Evolutionary conservation across 1,140 invertebrate species (phyloP).

Genomic region (Schlechtendalia chinensis): DNA sequence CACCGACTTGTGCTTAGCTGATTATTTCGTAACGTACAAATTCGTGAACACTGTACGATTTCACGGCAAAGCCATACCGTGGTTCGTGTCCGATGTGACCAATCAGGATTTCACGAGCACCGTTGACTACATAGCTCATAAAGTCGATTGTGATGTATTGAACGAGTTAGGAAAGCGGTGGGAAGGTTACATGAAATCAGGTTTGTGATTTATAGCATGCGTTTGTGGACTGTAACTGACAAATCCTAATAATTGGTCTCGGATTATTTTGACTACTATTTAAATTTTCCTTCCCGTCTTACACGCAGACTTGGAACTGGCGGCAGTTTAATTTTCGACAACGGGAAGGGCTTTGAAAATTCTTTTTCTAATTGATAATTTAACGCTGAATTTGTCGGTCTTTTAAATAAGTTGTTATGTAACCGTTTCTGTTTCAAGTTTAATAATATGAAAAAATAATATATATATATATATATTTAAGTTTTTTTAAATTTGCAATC

Average conservation of each 20-base stretch:
- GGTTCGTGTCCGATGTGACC: slow-evolving; percentile 94
- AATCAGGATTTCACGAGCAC: slow-evolving; percentile 74
- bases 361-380: too few species aligned
- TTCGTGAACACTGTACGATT: slow-evolving; percentile 74
- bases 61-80: slow-evolving; percentile 87
- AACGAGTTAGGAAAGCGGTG: slow-evolving; percentile 61
- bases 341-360: too few species aligned
- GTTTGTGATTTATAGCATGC: slow-evolving; percentile 21
- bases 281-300: too few species aligned
- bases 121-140: slow-evolving; percentile 58
- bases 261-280: too few species aligned
- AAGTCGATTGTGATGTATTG: slow-evolving; percentile 56
- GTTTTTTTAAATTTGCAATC: too few species aligned
- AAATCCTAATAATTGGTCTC: background rate
- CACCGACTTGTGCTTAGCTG: slow-evolving; percentile 83
- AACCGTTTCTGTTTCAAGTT: too few species aligned
- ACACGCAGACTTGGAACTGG: too few species aligned
- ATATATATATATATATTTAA: too few species aligned
- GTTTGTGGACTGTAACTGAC: background rate
- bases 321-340: too few species aligned
- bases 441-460: too few species aligned
- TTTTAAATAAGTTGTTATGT: too few species aligned
- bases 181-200: slow-evolving; percentile 53
- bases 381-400: too few species aligned
- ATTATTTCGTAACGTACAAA: slow-evolving; percentile 69